phyloP scores from a whole-genome alignment of 1,140 invertebrate species.

The Nebria ingens region DNA sequence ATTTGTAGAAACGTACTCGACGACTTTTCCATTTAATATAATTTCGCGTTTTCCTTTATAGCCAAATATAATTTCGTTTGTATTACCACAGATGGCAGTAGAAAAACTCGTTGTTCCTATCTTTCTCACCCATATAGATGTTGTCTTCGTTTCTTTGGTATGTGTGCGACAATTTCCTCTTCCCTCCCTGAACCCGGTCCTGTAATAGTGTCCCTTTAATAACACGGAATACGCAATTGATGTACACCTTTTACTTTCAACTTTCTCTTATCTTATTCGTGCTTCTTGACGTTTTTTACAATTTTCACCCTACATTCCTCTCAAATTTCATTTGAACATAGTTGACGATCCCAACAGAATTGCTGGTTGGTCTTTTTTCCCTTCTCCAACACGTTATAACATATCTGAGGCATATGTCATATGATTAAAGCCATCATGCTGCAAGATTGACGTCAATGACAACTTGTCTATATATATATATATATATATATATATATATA shows the following conservation, averaged over 20 bases:
- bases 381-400: no score
- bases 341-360: not conserved
- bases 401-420: no score
- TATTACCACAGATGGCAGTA: slow-evolving; percentile 9
- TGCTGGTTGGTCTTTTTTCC: no score
- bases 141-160: no score
- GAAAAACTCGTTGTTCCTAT: not conserved
- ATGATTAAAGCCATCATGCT: no score
- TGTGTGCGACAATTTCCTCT: no score
- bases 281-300: no score
- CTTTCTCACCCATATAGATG: no score
- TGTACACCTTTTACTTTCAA: not conserved
- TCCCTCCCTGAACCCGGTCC: not conserved
- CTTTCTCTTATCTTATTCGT: slow-evolving; percentile 5
- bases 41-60: slow-evolving; percentile 5
- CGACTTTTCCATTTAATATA: slow-evolving; percentile 1
- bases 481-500: no score
- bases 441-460: no score
- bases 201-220: slow-evolving; percentile 8
- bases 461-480: no score
- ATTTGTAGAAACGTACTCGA: slow-evolving; percentile 6
- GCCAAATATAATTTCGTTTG: slow-evolving; percentile 8
- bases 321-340: slow-evolving; percentile 6
- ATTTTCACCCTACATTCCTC: slow-evolving; percentile 1
- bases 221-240: slow-evolving; percentile 5